Conservation (phyloP, 1,140 invertebrate genomes). For the Sitophilus oryzae region DNA sequence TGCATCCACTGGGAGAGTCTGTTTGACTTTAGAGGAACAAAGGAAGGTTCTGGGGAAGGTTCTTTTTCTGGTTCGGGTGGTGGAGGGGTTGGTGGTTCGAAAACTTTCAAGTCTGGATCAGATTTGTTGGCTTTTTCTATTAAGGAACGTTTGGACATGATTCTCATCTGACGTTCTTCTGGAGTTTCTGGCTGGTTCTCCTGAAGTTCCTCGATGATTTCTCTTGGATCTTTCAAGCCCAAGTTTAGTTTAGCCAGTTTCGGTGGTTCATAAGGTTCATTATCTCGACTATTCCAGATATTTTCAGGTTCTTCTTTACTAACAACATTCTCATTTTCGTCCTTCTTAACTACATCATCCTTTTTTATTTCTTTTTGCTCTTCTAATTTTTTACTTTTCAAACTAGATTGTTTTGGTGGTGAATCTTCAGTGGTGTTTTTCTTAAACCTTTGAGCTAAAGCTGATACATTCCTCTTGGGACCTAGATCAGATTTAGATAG, state of each 20-base stretch:
- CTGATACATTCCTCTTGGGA: neutral
- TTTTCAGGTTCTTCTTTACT: constrained; percentile 43
- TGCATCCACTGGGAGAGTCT: constrained; percentile 39
- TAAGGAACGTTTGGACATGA: constrained; percentile 39
- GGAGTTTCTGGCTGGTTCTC: constrained; percentile 20
- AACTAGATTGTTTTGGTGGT: neutral
- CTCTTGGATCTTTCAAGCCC: constrained; percentile 16
- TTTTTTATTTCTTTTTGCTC: neutral
- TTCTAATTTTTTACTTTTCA: neutral
- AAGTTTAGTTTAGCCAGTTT: constrained; percentile 40
- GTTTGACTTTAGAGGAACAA: constrained; percentile 42
- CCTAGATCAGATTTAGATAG: constrained; percentile 11
- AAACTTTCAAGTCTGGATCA: constrained; percentile 39
- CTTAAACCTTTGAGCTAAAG: neutral
- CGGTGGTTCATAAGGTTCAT: constrained; percentile 50
- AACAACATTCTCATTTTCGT: too few species aligned
- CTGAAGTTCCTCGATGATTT: too few species aligned
- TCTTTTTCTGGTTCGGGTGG: constrained; percentile 27
- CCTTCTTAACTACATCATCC: too few species aligned
- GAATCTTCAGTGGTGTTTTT: neutral
- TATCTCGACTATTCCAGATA: constrained; percentile 52
- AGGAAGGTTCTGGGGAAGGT: constrained; percentile 29
- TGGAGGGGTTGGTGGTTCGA: constrained; percentile 32
- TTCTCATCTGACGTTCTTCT: constrained; percentile 21
- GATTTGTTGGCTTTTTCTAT: constrained; percentile 37